phyloP scores from a whole-genome alignment of 2,888 invertebrate genomes.

The Busseola fusca region DNA sequence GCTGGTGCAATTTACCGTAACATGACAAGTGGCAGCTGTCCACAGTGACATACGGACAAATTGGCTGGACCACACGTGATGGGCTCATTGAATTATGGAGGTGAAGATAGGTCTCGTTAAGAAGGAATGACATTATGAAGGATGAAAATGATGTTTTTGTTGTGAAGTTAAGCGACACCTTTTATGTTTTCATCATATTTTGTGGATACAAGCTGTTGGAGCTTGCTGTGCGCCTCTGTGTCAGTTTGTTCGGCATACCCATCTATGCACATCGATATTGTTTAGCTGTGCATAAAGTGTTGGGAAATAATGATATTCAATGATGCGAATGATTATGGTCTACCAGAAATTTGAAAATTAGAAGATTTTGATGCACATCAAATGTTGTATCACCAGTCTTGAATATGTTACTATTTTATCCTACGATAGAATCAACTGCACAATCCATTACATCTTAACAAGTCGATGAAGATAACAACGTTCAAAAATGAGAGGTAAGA shows the following conservation, averaged over 20 bases:
- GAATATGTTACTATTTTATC: conserved; percentile 10
- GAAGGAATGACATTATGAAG: not conserved
- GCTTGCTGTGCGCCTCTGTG: too few relatives aligned
- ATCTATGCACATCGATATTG: not conserved
- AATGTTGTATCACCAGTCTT: conserved; percentile 19
- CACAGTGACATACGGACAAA: conserved; percentile 55
- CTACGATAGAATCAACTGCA: conserved; percentile 17
- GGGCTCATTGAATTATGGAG: conserved; percentile 29
- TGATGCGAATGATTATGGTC: not conserved
- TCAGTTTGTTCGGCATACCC: too few relatives aligned
- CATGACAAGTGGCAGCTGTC: conserved; percentile 67
- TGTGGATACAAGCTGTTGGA: too few relatives aligned
- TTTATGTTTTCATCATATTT: too few relatives aligned
- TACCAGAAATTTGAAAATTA: not conserved
- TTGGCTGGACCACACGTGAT: conserved; percentile 39
- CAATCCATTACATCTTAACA: conserved; percentile 41
- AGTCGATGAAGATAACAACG: conserved; percentile 32
- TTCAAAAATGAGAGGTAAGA: conserved; percentile 36
- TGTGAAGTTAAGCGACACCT: not conserved
- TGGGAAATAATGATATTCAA: not conserved
- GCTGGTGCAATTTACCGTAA: conserved; percentile 57
- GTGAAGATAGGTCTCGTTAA: conserved; percentile 6
- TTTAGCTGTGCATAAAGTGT: too few relatives aligned
- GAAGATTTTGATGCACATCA: not conserved
- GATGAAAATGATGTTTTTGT: conserved; percentile 1